Evolutionary conservation across 2,113 vertebrate genomes (phyloP), one percentile per base, ranked within the genome.

Genomic region (Sakesphorus luctuosus): DNA sequence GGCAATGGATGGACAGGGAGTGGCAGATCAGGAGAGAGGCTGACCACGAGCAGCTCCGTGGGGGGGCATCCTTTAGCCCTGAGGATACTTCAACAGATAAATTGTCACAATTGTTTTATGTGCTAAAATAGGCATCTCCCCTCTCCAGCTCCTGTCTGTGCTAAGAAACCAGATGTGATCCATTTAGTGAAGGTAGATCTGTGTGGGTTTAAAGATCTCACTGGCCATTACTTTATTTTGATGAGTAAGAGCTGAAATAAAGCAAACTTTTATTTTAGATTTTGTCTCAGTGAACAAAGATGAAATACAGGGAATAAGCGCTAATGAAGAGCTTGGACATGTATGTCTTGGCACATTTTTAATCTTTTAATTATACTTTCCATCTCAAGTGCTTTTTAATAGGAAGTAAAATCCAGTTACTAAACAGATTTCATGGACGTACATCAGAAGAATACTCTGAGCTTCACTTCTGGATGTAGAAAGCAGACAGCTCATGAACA

Each of bases 331-430:
- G 26, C 33, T 96, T 13, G 5, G 13, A 85, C 66, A 56, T 10
- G 89, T 89, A 46, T 29, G 72, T 47, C 38, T 38, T 23, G 18
- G 67, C 43, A 84, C 31, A 55, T 67, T 85, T 90, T 73, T 33
- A 91, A 84, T 94, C 25, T 74, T 89, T 63, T 87, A 85, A 88
- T 93, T 84, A 78, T 50, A 50, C 26, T 92, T 88, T 87, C 36
- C 47, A 44, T 46, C 53, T 83, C 36, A 58, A 76, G 28, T 55
- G 18, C 28, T 85, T 87, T 89, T 84, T 35, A 89, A 78, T n/a
- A 79, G 36, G 55, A 87, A 85, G 55, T 44, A 72, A 92, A 90
- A 89, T 58, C 24, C 3, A 0, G 26, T 56, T 63, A 78, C 71
- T 49, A 53, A 17, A 35, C 11, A 2, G 40, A n/a, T 73, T 91